phyloP scores from a whole-genome alignment of 2,113 vertebrate species.

The Elaphurus davidianus region DNA sequence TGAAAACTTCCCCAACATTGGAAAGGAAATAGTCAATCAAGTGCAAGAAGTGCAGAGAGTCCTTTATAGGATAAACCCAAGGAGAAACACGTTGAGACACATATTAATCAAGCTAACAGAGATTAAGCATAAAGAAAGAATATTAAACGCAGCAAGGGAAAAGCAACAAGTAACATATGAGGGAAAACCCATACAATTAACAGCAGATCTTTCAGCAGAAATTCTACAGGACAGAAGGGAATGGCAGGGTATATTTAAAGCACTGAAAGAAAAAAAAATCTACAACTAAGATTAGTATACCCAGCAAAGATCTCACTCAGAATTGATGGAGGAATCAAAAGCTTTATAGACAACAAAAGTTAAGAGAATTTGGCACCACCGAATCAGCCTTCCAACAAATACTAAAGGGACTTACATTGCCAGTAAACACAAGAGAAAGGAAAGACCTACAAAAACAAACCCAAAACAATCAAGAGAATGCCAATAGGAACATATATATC shows the following conservation, averaged over 20 bases:
- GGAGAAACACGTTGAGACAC: not conserved
- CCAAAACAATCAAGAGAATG: not conserved
- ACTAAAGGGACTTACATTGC: not conserved
- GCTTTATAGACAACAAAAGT: not conserved
- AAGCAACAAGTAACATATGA: not conserved
- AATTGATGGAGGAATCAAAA: not conserved
- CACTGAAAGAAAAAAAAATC: not conserved
- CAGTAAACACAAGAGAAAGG: not conserved
- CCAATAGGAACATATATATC: not conserved
- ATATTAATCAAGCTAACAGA: not conserved
- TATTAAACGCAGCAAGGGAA: not conserved
- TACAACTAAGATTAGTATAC: not conserved
- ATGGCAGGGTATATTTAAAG: not conserved
- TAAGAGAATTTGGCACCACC: not conserved
- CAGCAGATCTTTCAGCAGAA: not conserved
- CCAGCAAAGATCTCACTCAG: not conserved
- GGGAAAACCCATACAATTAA: not conserved
- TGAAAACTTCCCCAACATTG: not conserved
- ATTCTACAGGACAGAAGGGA: not conserved
- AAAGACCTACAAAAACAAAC: not conserved
- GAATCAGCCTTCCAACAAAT: not conserved
- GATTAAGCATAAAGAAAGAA: not conserved
- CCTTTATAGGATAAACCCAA: not conserved
- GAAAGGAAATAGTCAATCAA: not conserved
- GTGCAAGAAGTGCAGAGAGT: not conserved